These are phyloP conservation scores for Philotrypesis tridentata DNA, from an alignment of 1,140 invertebrate genomes.

Conservation along the genomic window DNA sequence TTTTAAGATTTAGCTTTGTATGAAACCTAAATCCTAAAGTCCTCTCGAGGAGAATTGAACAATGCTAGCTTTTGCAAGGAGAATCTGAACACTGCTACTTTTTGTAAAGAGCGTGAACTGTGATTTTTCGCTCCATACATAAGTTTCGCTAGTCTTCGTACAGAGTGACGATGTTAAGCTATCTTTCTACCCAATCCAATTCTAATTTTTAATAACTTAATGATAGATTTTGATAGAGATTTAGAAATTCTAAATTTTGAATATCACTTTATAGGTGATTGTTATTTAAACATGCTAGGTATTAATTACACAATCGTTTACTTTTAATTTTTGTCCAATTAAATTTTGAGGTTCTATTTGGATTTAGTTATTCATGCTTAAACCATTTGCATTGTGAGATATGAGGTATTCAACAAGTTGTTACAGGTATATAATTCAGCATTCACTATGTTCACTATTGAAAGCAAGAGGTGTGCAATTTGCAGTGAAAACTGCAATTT, in stretches of 20 bases:
- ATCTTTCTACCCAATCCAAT: constrained; percentile 6
- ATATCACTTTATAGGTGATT: neutral
- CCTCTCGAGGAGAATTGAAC: too few species aligned
- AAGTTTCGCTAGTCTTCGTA: too few species aligned
- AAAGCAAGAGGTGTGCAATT: constrained; percentile 28
- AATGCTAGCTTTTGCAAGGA: too few species aligned
- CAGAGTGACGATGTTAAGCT: neutral
- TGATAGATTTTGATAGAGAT: neutral
- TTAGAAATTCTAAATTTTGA: constrained; percentile 10
- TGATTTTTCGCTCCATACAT: too few species aligned
- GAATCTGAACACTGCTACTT: too few species aligned
- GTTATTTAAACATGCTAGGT: constrained; percentile 34
- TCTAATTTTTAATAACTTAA: neutral
- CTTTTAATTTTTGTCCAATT: constrained; percentile 5
- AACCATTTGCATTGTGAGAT: constrained; percentile 57
- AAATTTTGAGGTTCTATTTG: constrained; percentile 7
- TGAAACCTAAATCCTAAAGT: too few species aligned
- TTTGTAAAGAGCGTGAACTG: too few species aligned
- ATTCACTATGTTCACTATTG: constrained; percentile 29
- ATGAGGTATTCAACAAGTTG: constrained; percentile 73
- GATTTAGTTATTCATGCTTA: constrained; percentile 55
- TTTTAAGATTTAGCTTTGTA: too few species aligned
- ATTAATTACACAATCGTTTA: neutral
- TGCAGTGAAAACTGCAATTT: constrained; percentile 33
- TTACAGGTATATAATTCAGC: constrained; percentile 61